Evolutionary conservation across 2,797 vertebrate genomes (phyloP), one percentile per base, ranked within the genome.

Genomic region (Paramormyrops hopkinsi): DNA sequence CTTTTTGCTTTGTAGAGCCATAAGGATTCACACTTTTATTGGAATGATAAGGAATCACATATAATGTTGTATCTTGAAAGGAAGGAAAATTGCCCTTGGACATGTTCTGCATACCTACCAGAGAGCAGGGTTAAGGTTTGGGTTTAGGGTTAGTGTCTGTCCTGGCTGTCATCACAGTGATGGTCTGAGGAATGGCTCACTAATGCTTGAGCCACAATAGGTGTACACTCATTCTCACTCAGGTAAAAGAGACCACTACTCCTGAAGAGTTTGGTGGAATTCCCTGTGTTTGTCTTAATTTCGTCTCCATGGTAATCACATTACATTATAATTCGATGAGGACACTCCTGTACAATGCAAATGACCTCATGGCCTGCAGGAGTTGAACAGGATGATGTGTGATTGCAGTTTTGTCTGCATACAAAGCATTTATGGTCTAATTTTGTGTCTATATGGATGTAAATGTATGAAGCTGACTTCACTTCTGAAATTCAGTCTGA

Each of bases 1-100:
- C 90, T 48, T 87, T 85, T n/a, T 69, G 41, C 33, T 89, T 62
- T 89, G 91, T 91, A 91, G 91, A 83, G 88, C 62, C 83, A 85
- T 88, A 91, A 91, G 90, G 53, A 85, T 90, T 85, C 79, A 87
- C 87, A 62, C 62, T 65, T 53, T 84, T 88, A 79, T 88, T 88
- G 84, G 41, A 19, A 53, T 90, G 89, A 91, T 92, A 91, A 89
- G 88, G 88, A 86, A 90, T 88, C 79, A 89, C 0, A 25, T 2
- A 7, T 56, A 73, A 44, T 33, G 48, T 87, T 84, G 62, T 11
- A 76, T 53, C 9, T 53, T 76, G 56, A 84, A 29, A 22, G 51
- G 56, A 17, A 48, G 56, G 17, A 48, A 25, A 44, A 44, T 79
- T 17, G 37, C 37, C 37, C 19, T 79, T 44, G 65, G 37, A 79